Percentiles rank a stretch among this genome's conserved stretches.
Conservation (phyloP, 1,140 invertebrate genomes). For the Drosophila elegans region DNA sequence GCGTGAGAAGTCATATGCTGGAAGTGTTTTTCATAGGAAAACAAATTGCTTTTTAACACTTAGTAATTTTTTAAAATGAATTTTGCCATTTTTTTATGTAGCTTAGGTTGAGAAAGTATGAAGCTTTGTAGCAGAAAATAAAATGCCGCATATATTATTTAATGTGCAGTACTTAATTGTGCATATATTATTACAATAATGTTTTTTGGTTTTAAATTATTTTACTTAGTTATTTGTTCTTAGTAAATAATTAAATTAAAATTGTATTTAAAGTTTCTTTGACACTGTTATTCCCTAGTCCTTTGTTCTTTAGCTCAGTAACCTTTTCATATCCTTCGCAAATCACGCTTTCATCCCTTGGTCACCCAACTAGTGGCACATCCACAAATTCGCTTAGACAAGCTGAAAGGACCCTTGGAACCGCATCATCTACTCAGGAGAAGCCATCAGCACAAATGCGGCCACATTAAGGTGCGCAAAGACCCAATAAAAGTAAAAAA, state of each 20-base stretch:
- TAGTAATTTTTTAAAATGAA: too few relatives aligned
- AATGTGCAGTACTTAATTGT: too few relatives aligned
- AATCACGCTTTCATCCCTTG: slow-evolving; percentile 22
- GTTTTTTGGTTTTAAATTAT: neutral
- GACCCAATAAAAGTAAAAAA: slow-evolving; percentile 25
- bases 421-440: slow-evolving; percentile 35
- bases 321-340: neutral
- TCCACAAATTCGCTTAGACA: slow-evolving; percentile 27
- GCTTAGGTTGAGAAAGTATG: too few relatives aligned
- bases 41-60: too few relatives aligned
- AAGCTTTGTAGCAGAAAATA: too few relatives aligned
- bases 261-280: neutral
- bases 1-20: neutral
- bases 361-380: neutral
- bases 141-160: too few relatives aligned
- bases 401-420: slow-evolving; percentile 17
- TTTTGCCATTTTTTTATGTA: too few relatives aligned
- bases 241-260: neutral
- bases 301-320: neutral
- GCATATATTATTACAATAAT: too few relatives aligned
- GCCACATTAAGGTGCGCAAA: slow-evolving; percentile 68
- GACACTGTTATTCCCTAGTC: neutral
- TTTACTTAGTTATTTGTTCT: neutral
- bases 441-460: slow-evolving; percentile 60
- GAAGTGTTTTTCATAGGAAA: neutral